A percentile compares a stretch with the other conserved stretches of the same genome.
phyloP scores from a whole-genome alignment of 2,888 invertebrate genomes.

The Campopleginae sp. region DNA sequence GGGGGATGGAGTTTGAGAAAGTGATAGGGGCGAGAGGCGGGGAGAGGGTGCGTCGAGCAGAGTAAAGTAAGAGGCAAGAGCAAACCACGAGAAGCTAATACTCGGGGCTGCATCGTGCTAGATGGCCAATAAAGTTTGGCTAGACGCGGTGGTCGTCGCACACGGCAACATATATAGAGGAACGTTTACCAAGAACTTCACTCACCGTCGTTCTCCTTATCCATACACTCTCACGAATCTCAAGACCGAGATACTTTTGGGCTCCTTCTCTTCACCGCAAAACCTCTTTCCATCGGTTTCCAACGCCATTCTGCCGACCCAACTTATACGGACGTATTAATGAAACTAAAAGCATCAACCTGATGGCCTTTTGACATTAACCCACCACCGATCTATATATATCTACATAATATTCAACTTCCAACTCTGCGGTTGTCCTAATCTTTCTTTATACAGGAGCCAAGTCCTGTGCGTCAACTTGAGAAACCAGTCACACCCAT shows the following conservation, averaged over 20 bases:
- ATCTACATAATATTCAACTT: slow-evolving; percentile 13
- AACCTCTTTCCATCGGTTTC: slow-evolving; percentile 57
- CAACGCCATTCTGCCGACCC: neutral
- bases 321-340: slow-evolving; percentile 4
- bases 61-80: slow-evolving; percentile 53
- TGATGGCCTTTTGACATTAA: neutral
- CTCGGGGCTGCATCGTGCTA: slow-evolving; percentile 60
- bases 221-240: slow-evolving; percentile 39
- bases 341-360: neutral
- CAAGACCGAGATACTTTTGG: slow-evolving; percentile 55
- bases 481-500: slow-evolving; percentile 1
- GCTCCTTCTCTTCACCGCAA: slow-evolving; percentile 64
- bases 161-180: slow-evolving; percentile 21
- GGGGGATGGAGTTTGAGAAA: slow-evolving; percentile 7
- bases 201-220: slow-evolving; percentile 40
- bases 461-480: neutral
- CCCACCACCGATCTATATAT: neutral
- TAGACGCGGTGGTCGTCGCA: slow-evolving; percentile 62
- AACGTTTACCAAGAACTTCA: slow-evolving; percentile 45
- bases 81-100: slow-evolving; percentile 69
- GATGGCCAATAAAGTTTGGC: slow-evolving; percentile 70
- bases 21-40: slow-evolving; percentile 8
- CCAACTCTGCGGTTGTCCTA: neutral
- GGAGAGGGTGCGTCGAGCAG: slow-evolving; percentile 17
- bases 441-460: neutral